These are phyloP conservation scores for Aselliscus stoliczkanus DNA, from an alignment of 2,797 vertebrate genomes.

Conservation along the genomic window DNA sequence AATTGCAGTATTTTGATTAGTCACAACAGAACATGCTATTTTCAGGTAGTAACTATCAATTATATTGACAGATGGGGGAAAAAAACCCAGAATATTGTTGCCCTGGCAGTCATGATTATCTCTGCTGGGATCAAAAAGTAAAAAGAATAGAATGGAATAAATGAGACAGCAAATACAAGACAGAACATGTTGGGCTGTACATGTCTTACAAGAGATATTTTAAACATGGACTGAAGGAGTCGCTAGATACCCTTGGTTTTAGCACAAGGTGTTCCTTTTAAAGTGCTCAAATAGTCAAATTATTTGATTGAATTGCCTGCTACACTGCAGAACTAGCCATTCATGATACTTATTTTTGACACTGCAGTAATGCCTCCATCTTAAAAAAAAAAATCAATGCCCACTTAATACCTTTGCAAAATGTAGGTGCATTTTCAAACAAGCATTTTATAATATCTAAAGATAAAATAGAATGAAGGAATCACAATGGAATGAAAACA, in stretches of 20 bases:
- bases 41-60: constrained; percentile 10
- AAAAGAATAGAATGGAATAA: constrained; percentile 64
- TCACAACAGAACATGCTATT: background rate
- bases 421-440: constrained; percentile 69
- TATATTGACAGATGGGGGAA: constrained; percentile 47
- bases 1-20: constrained; percentile 26
- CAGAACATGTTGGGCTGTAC: constrained; percentile 48
- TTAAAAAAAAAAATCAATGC: constrained; percentile 70
- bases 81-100: constrained; percentile 21
- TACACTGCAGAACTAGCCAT: constrained; percentile 83
- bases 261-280: constrained; percentile 74
- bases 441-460: constrained; percentile 68
- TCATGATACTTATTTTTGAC: constrained; percentile 85
- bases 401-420: constrained; percentile 69
- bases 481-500: background rate
- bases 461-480: constrained; percentile 60
- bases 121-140: constrained; percentile 56
- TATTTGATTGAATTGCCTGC: constrained; percentile 81
- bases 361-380: constrained; percentile 81
- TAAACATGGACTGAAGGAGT: constrained; percentile 84
- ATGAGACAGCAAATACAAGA: constrained; percentile 67
- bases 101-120: constrained; percentile 35
- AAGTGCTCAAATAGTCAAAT: constrained; percentile 79
- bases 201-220: constrained; percentile 73
- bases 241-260: constrained; percentile 85